These are phyloP conservation scores for Rhabdornis inornatus DNA, from an alignment of 2,113 vertebrate species.

Conservation along the genomic window DNA sequence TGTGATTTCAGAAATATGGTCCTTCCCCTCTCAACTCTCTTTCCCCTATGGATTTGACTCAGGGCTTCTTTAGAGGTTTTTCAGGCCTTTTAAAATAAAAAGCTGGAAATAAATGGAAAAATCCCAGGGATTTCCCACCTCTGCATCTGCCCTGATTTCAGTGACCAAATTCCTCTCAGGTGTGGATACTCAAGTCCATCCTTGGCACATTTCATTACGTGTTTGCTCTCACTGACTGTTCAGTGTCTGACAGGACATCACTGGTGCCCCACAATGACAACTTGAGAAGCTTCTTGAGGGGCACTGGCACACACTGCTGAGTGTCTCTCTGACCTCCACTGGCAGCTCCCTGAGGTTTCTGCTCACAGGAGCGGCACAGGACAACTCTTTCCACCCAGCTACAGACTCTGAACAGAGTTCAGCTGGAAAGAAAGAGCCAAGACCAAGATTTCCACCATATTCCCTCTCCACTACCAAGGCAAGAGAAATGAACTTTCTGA, in stretches of 20 bases:
- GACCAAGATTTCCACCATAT: neutral
- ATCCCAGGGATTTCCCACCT: neutral
- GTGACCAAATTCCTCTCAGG: neutral
- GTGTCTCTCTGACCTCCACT: neutral
- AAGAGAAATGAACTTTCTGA: neutral
- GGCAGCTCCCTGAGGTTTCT: neutral
- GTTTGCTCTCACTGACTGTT: neutral
- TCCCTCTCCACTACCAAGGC: neutral
- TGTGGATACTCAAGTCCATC: neutral
- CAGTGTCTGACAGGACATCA: accelerated
- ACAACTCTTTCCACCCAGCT: neutral
- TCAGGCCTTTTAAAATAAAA: neutral
- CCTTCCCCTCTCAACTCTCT: neutral
- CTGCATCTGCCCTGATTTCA: neutral
- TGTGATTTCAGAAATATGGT: neutral
- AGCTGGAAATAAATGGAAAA: neutral
- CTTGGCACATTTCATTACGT: neutral
- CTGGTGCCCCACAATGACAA: neutral
- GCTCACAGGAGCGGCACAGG: neutral
- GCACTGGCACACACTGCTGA: neutral
- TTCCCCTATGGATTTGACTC: neutral
- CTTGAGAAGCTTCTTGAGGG: neutral
- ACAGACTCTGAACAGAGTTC: neutral
- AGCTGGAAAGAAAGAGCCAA: neutral
- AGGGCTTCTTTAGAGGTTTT: neutral